Evolutionary conservation across 2,113 vertebrate species (phyloP).

Genomic region (Cebidichthys violaceus): DNA sequence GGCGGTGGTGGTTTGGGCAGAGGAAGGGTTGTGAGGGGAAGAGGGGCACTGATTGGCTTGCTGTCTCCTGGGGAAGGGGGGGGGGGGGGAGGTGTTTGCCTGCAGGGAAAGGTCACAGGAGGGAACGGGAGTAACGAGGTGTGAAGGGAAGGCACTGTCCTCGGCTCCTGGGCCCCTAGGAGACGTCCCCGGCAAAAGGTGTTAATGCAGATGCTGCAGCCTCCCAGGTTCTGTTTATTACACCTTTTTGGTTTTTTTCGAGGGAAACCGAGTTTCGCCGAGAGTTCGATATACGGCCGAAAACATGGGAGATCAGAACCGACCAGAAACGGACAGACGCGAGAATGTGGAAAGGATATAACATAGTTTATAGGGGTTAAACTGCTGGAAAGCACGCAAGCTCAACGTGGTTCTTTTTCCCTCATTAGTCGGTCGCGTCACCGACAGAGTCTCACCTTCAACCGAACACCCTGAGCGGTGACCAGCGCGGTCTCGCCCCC

Average conservation of each 20-base stretch:
- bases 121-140: constrained; percentile 76
- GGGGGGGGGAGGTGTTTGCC: constrained; percentile 66
- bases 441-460: constrained; percentile 5
- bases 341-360: constrained; percentile 16
- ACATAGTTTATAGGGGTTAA: constrained; percentile 10
- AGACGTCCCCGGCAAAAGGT: constrained; percentile 67
- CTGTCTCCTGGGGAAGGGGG: constrained; percentile 47
- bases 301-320: constrained; percentile 67
- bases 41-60: constrained; percentile 64
- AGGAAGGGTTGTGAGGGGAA: constrained; percentile 32
- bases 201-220: constrained; percentile 77
- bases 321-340: constrained; percentile 22
- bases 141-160: constrained; percentile 78
- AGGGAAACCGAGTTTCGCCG: constrained; percentile 53
- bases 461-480: neutral
- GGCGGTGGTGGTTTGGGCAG: constrained; percentile 29
- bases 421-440: constrained; percentile 7
- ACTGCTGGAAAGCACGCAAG: neutral
- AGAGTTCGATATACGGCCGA: constrained; percentile 59
- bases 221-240: constrained; percentile 67
- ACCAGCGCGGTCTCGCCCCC: too few relatives aligned
- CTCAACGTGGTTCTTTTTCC: neutral
- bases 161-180: constrained; percentile 65
- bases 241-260: constrained; percentile 50
- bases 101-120: constrained; percentile 76